Conservation (phyloP, 2,113 vertebrate species). For the Rana temporaria region DNA sequence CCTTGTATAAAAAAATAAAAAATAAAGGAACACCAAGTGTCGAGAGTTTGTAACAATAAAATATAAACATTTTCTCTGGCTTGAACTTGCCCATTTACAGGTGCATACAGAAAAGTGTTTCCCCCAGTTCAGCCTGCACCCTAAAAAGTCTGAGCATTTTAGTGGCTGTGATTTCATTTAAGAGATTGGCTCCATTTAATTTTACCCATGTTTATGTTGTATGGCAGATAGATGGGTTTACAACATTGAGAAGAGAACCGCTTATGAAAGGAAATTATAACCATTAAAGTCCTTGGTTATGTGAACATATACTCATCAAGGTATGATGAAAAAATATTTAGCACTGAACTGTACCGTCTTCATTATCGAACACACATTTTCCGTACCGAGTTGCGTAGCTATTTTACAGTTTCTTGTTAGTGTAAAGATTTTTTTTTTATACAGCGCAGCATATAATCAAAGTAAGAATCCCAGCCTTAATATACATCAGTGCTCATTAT, state of each 20-base stretch:
- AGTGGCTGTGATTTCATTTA: too few species aligned
- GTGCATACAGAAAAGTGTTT: background rate
- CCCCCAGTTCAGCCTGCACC: background rate
- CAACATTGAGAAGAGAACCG: background rate
- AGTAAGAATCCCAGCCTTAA: slow-evolving; percentile 7
- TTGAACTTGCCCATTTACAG: background rate
- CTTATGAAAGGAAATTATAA: background rate
- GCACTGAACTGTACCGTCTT: background rate
- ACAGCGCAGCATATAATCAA: slow-evolving; percentile 28
- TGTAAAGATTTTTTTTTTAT: slow-evolving; percentile 26
- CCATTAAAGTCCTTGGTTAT: slow-evolving; percentile 1
- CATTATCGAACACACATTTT: background rate
- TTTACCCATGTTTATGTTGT: background rate
- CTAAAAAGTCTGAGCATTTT: background rate
- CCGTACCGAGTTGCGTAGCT: background rate
- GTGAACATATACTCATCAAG: background rate
- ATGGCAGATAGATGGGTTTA: background rate
- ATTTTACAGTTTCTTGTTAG: slow-evolving; percentile 4
- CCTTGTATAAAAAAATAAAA: background rate
- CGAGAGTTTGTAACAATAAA: background rate
- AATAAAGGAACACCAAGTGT: background rate
- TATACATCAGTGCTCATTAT: slow-evolving; percentile 27
- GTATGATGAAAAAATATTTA: background rate
- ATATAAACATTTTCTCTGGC: slow-evolving; percentile 10
- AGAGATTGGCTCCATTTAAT: background rate